phyloP scores from a whole-genome alignment of 2,888 invertebrate species.

The Oxystoma pomonae region DNA sequence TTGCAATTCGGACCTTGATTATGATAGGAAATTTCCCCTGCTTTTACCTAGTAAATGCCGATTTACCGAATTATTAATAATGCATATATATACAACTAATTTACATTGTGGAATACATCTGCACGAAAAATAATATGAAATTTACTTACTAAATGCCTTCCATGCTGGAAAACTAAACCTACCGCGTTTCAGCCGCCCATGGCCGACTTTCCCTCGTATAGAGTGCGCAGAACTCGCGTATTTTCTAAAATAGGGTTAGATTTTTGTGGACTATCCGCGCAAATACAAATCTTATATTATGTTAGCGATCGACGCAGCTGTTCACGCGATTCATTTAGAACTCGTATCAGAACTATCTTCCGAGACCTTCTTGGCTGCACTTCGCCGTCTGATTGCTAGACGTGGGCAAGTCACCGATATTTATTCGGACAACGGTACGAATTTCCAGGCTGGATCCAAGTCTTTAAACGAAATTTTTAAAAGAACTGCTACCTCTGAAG shows the following conservation, averaged over 20 bases:
- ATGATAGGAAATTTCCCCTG: no score
- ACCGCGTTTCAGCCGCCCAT: not conserved
- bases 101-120: not conserved
- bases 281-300: not conserved
- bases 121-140: not conserved
- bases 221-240: not conserved
- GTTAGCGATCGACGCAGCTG: not conserved
- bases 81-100: not conserved
- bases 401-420: not conserved
- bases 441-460: not conserved
- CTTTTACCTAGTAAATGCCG: not conserved
- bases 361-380: not conserved
- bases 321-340: not conserved
- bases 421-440: not conserved
- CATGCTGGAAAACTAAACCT: no score
- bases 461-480: not conserved
- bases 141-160: not conserved
- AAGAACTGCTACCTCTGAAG: not conserved
- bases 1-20: no score
- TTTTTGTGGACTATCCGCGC: not conserved
- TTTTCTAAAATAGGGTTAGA: not conserved
- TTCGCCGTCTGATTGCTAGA: not conserved
- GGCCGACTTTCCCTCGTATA: not conserved
- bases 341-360: not conserved
- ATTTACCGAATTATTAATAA: not conserved